Conservation (phyloP, 2,797 vertebrate species). For the Furcifer pardalis region DNA sequence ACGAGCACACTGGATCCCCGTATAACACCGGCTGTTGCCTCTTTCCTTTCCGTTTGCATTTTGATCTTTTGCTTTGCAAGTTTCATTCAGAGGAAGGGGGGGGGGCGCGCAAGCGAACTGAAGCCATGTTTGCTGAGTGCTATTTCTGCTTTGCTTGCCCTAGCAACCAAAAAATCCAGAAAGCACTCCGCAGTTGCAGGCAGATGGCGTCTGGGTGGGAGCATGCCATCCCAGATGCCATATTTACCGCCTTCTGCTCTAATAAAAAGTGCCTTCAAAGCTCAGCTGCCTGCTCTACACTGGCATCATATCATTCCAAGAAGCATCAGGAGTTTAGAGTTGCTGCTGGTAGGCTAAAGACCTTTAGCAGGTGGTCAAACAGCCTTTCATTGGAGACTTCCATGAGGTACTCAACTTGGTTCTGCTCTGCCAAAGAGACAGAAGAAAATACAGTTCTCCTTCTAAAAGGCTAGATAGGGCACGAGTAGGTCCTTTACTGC, state of each 20-base stretch:
- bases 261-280: not conserved
- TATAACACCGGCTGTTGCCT: slow-evolving; percentile 50
- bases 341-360: not conserved
- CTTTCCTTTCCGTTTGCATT: not conserved
- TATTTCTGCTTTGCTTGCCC: not conserved
- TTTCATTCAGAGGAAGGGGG: not conserved
- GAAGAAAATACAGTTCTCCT: not conserved
- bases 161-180: not conserved
- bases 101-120: not conserved
- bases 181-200: not conserved
- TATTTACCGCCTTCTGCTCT: not conserved
- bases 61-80: slow-evolving; percentile 7
- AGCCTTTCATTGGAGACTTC: not conserved
- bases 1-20: slow-evolving; percentile 30
- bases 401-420: not conserved
- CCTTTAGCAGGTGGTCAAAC: not conserved
- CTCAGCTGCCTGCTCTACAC: not conserved
- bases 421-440: too few relatives aligned
- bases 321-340: not conserved
- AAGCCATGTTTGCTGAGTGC: not conserved
- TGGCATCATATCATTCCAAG: not conserved
- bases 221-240: not conserved
- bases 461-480: not conserved
- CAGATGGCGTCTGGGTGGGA: not conserved
- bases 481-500: not conserved